These are phyloP conservation scores for Euclidia mi DNA, from an alignment of 2,888 invertebrate genomes.

Conservation along the genomic window DNA sequence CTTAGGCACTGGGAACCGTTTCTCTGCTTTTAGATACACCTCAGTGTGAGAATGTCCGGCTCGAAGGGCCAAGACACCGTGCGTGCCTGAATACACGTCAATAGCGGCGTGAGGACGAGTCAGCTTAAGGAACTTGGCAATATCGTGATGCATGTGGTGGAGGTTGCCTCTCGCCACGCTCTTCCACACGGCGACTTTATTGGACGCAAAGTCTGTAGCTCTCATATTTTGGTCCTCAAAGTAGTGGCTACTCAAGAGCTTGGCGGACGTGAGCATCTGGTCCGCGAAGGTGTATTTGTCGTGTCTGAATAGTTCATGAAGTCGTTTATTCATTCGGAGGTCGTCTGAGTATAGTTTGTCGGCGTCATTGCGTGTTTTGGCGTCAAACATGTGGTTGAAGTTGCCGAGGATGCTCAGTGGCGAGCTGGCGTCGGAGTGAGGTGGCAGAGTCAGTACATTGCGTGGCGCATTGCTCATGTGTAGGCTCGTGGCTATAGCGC, in stretches of 20 bases:
- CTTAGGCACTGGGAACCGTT: constrained; percentile 79
- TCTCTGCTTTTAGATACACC: constrained; percentile 55
- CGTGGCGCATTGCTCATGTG: constrained; percentile 60
- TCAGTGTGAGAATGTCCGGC: constrained; percentile 59
- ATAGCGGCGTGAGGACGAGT: constrained; percentile 48
- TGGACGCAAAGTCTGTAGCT: constrained; percentile 78
- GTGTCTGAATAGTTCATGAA: constrained; percentile 74
- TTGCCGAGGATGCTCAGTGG: constrained; percentile 83
- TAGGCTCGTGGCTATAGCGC: constrained; percentile 62
- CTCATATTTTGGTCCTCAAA: constrained; percentile 78
- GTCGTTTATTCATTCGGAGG: constrained; percentile 68
- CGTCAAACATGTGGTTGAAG: constrained; percentile 86
- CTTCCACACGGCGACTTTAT: constrained; percentile 75
- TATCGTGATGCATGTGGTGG: constrained; percentile 75
- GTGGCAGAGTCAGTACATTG: constrained; percentile 58
- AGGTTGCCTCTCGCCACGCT: constrained; percentile 80
- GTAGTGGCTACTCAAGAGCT: constrained; percentile 71
- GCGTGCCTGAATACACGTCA: constrained; percentile 74
- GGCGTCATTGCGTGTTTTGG: constrained; percentile 73
- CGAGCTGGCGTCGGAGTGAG: constrained; percentile 67
- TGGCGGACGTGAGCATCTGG: constrained; percentile 71
- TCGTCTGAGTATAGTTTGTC: constrained; percentile 80
- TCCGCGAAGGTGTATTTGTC: constrained; percentile 72
- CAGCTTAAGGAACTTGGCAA: constrained; percentile 57
- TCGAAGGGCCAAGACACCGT: constrained; percentile 65